Evolutionary conservation across 2,113 vertebrate genomes (phyloP), one percentile per base, ranked within the genome.

Genomic region (Oryzias javanicus): DNA sequence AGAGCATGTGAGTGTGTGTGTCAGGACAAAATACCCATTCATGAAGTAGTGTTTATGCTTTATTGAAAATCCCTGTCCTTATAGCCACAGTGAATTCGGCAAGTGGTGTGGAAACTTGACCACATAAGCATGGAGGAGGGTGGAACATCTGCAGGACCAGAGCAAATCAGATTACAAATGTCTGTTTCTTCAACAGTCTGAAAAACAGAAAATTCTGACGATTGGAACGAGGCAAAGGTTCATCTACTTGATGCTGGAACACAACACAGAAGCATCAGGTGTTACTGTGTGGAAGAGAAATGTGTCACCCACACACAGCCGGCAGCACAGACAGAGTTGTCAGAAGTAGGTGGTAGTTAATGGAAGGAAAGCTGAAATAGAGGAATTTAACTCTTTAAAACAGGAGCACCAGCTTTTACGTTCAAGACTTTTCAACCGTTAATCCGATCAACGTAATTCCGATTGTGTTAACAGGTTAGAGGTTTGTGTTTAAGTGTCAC

Each of bases 181-280:
- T 24, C 13, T 0, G 55, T 57, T 62, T 12, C 35, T 12, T 8
- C 44, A 71, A 17, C 59, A 22, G 55, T 50, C 42, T 46, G 24
- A 20, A 22, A 22, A 22, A 24, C 46, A 18, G 22, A 64, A 54
- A 69, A 15, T 63, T 71, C 55, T 72, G 25, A 58, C 35, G 55
- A 50, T 16, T 54, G 60, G 74, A 10, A 48, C 53, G 2, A 10
- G 40, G 52, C 40, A 22, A 3, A 25, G 27, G 50, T 61, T 71
- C 14, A 50, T 53, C 22, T 54, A 17, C 66, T 45, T 45, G 63
- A 68, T 25, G 27, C 66, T 74, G 56, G 54, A 59, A 63, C 46
- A 63, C 46, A 62, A 49, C 64, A 60, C 42, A 59, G 66, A 71
- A 77, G 68, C 14, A 74, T 81, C 79, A 86, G 71, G 79, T 88